phyloP scores from a whole-genome alignment of 2,113 vertebrate species.

The Nothocercus julius region DNA sequence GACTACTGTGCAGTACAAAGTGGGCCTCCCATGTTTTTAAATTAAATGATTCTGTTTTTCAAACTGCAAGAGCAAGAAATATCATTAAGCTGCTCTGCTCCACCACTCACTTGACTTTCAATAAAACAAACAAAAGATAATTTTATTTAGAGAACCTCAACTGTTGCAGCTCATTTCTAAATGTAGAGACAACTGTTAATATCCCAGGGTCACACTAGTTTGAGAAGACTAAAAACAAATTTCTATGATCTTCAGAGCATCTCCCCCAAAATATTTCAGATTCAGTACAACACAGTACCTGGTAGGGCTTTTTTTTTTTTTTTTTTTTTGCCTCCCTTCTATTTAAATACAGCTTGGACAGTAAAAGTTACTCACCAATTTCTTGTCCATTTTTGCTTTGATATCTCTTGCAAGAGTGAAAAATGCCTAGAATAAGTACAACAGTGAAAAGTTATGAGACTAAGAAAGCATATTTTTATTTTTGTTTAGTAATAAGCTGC shows the following conservation, averaged over 20 bases:
- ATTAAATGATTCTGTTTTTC: rapidly evolving
- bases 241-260: not conserved
- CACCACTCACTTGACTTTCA: not conserved
- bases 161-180: not conserved
- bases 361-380: constrained; percentile 85
- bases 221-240: not conserved
- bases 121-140: not conserved
- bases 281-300: rapidly evolving
- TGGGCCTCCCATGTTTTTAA: rapidly evolving
- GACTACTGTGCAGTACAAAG: not conserved
- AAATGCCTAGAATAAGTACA: constrained; percentile 83
- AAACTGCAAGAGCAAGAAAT: not conserved
- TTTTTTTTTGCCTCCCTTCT: not conserved
- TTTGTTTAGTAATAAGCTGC: not conserved
- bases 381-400: constrained; percentile 99
- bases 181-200: not conserved
- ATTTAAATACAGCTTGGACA: not conserved
- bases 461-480: not conserved
- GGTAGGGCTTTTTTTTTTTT: not conserved
- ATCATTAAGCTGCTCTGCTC: not conserved
- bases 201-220: not conserved
- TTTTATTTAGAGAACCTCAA: not conserved
- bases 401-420: constrained; percentile 98
- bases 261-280: not conserved
- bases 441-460: not conserved